A percentile compares a stretch with the other conserved stretches of the same genome.
Conservation (phyloP, 37 sponge, comb jelly and placozoan genomes). For the Oscarella lobularis region DNA sequence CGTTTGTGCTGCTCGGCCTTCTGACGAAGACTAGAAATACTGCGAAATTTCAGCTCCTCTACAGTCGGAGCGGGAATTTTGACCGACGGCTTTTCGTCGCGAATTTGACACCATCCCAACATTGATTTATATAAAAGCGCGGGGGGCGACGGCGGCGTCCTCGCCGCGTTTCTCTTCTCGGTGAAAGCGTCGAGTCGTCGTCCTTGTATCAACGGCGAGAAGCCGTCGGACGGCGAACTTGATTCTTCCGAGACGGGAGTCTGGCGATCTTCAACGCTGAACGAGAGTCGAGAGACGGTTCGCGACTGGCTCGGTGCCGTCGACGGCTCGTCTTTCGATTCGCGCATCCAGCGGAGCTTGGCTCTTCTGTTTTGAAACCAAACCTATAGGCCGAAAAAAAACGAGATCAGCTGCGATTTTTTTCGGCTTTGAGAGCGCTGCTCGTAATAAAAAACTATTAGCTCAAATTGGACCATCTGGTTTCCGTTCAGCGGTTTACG, state of each 20-base stretch:
- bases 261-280: background rate
- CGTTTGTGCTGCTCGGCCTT: conserved; percentile 1
- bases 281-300: background rate
- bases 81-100: background rate
- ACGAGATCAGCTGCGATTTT: too few species aligned
- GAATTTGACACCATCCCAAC: background rate
- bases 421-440: too few species aligned
- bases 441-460: too few species aligned
- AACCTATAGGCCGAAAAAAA: conserved; percentile 21
- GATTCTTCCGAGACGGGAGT: background rate
- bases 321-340: too few species aligned
- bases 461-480: too few species aligned
- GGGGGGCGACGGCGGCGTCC: background rate
- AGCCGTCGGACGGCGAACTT: background rate
- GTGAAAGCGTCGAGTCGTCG: background rate
- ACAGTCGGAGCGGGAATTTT: background rate
- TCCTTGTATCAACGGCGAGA: background rate
- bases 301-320: background rate
- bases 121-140: background rate
- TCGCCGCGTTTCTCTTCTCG: background rate
- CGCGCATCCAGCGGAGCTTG: conserved; percentile 20
- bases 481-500: too few species aligned
- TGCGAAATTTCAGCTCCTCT: background rate
- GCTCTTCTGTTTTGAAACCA: conserved; percentile 81
- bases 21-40: background rate